A percentile compares a stretch with the other conserved stretches of the same genome.
These are phyloP conservation scores for Cryptoleucopteryx plumbea DNA, from an alignment of 2,113 vertebrate species.

Conservation along the genomic window DNA sequence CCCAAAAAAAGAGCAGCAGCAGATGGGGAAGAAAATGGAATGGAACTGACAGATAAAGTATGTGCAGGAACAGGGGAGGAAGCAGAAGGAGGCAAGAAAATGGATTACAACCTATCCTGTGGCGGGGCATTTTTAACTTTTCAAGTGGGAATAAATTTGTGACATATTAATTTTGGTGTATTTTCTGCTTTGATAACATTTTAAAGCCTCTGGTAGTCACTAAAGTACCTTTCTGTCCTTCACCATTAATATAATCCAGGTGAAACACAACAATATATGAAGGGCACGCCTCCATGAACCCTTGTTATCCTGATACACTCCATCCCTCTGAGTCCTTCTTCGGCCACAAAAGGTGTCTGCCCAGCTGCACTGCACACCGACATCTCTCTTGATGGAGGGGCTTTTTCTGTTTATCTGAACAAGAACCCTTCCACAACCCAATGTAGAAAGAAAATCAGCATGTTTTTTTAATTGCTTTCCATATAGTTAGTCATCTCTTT, in stretches of 20 bases:
- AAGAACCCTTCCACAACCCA: background rate
- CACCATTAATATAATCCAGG: background rate
- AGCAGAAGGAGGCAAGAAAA: background rate
- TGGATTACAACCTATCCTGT: background rate
- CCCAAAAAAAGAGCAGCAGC: background rate
- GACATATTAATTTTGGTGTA: background rate
- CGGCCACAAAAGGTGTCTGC: background rate
- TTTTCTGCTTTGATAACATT: background rate
- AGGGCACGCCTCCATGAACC: background rate
- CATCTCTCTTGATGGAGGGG: background rate
- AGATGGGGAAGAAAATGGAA: background rate
- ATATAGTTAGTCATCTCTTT: background rate
- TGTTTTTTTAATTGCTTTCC: background rate
- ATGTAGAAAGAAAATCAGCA: background rate
- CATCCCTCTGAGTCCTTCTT: rapidly evolving
- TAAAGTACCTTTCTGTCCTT: background rate
- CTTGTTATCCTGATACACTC: background rate
- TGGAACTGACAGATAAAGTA: background rate
- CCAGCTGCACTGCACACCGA: background rate
- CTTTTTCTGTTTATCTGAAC: background rate
- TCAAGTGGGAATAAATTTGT: background rate
- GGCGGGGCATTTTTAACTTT: background rate
- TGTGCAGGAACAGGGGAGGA: background rate
- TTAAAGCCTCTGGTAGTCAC: background rate
- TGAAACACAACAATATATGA: background rate